phyloP scores from a whole-genome alignment of 2,888 invertebrate genomes.

The Leptura quadrifasciata region DNA sequence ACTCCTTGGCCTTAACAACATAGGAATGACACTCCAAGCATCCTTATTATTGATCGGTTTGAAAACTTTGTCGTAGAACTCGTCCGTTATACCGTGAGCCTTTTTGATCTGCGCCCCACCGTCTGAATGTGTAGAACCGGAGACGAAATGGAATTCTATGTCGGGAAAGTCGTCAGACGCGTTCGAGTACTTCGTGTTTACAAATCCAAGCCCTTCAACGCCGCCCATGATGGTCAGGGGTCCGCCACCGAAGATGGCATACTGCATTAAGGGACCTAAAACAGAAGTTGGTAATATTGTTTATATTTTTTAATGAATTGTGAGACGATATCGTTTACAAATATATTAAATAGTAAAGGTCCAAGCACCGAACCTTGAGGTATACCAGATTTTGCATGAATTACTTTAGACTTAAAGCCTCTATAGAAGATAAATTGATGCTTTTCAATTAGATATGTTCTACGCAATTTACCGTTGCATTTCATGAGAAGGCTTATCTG shows the following conservation, averaged over 20 bases:
- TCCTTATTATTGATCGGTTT: conserved; percentile 85
- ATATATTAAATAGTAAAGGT: too few species aligned
- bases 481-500: too few species aligned
- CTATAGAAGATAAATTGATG: too few species aligned
- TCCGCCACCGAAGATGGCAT: conserved; percentile 89
- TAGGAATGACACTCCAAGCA: conserved; percentile 89
- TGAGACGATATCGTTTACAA: too few species aligned
- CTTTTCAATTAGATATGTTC: too few species aligned
- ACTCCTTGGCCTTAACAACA: conserved; percentile 89
- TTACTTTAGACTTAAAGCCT: too few species aligned
- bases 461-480: too few species aligned
- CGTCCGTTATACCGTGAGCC: conserved; percentile 85
- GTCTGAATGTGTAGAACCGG: conserved; percentile 91
- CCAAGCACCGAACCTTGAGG: too few species aligned
- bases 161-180: conserved; percentile 89
- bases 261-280: conserved; percentile 84
- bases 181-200: conserved; percentile 91
- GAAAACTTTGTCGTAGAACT: conserved; percentile 85
- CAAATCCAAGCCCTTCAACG: conserved; percentile 89
- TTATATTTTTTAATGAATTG: too few species aligned
- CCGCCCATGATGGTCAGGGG: conserved; percentile 90
- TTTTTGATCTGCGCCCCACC: conserved; percentile 88
- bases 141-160: conserved; percentile 92
- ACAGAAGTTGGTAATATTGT: too few species aligned
- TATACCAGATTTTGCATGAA: too few species aligned